Conservation (phyloP, 2,113 vertebrate species). For the Pseudolaguvia tuberculata region DNA sequence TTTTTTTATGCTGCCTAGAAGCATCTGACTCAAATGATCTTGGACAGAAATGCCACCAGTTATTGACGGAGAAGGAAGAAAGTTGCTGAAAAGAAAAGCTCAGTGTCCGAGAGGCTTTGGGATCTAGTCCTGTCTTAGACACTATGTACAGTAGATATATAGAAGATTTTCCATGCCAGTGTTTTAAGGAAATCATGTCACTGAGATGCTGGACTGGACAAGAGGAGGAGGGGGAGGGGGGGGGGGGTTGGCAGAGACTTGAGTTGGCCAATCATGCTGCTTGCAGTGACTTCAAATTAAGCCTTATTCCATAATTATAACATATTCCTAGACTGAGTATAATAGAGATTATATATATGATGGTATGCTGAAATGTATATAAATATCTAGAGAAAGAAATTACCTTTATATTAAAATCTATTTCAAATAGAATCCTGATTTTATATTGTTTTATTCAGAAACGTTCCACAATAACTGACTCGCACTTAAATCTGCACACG, state of each 20-base stretch:
- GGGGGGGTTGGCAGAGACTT: slow-evolving; percentile 34
- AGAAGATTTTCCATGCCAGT: background rate
- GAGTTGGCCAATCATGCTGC: slow-evolving; percentile 16
- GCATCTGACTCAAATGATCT: background rate
- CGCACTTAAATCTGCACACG: no score
- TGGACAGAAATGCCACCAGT: slow-evolving; percentile 14
- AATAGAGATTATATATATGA: slow-evolving; percentile 45
- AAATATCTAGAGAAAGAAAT: slow-evolving; percentile 48
- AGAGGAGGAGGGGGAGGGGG: no score
- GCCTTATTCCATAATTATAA: slow-evolving; percentile 28
- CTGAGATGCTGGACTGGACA: slow-evolving; percentile 8
- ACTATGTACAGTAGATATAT: background rate
- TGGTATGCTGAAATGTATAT: slow-evolving; percentile 46
- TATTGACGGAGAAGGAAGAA: background rate
- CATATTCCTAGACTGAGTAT: slow-evolving; percentile 39
- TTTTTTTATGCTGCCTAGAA: background rate
- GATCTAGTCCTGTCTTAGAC: background rate
- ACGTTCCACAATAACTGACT: no score
- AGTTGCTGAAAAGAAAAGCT: slow-evolving; percentile 1
- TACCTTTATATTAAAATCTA: slow-evolving; percentile 48
- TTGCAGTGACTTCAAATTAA: slow-evolving; percentile 19
- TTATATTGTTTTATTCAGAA: background rate
- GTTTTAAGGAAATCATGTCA: background rate
- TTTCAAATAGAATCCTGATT: slow-evolving; percentile 24
- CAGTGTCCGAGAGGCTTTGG: background rate